Base-by-base conservation (phyloP, 2,113 vertebrate species). In the Saimiri boliviensis region DNA sequence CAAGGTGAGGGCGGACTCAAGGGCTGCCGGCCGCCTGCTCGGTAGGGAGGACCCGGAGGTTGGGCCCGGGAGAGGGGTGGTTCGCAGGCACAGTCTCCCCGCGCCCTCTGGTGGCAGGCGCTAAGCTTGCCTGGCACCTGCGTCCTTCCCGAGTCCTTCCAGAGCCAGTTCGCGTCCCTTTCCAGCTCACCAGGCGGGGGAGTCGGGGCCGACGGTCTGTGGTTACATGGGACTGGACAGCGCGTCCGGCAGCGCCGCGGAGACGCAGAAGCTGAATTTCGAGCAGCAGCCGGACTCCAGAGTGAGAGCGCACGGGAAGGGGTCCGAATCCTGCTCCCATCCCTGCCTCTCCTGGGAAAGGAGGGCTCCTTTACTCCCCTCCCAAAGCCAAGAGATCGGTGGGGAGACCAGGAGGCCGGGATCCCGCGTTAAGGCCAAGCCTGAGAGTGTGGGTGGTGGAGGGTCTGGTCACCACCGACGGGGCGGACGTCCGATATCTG, bases 201-300 rank as follows among this genome's bases (percentile, higher is more conserved):
- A 99, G 79, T 89, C 98, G 0, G 98, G 98, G 27, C 98, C 98
- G 96, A 98, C 81, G 0, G 94, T 99, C 73, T 99, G 98, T 42
- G 99, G 99, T 0, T 99, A 99, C 98, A 99, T 99, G 99, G 99
- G 99, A 94, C 98, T 99, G 98, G 99, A 99, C 98, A 99, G 98
- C 79, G 98, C 98, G 81, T 98, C 98, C 37, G 99, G 98, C 97
- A 98, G 98, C 86, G 99, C 99, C 90, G 96, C 98, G 30, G 99
- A 99, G 97, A 96, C 98, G 0, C 99, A 99, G 98, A 99, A 99
- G 92, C 97, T 99, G 96, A 98, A 98, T 97, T 99, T 99, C 5
- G 99, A 99, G 86, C 99, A 99, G 86, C 99, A 99, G 96, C 98
- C 98, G 0, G 99, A 99, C 14, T 98, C 98, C 5, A 99, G 98